phyloP scores from a whole-genome alignment of 1,140 invertebrate species.

The Leguminivora glycinivorella region DNA sequence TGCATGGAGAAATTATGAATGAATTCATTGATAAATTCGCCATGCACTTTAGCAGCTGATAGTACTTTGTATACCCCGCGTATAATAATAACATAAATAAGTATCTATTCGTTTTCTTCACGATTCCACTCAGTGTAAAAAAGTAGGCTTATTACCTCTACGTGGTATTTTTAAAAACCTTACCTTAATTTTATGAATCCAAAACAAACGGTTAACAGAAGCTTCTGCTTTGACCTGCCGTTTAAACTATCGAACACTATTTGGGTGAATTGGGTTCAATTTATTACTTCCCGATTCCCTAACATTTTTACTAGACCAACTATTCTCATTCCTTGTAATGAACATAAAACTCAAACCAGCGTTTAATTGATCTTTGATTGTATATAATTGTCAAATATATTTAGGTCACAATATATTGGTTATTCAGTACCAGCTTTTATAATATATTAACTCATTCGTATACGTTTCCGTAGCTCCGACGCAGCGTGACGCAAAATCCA shows the following conservation, averaged over 20 bases:
- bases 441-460: not conserved
- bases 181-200: too few species aligned
- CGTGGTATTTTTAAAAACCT: too few species aligned
- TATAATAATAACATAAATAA: too few species aligned
- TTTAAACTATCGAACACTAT: not conserved
- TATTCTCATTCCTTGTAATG: not conserved
- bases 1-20: too few species aligned
- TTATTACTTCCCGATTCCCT: not conserved
- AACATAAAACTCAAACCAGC: not conserved
- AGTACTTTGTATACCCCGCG: too few species aligned
- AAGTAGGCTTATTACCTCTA: too few species aligned
- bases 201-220: not conserved
- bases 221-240: not conserved
- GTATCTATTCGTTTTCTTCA: too few species aligned
- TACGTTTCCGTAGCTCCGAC: not conserved
- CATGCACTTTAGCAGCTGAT: too few species aligned
- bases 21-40: too few species aligned
- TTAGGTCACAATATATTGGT: not conserved
- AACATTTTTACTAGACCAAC: not conserved
- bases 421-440: not conserved
- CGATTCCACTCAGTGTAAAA: too few species aligned
- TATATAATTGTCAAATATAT: not conserved
- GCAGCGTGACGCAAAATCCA: constrained; percentile 6
- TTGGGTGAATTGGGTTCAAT: not conserved
- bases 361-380: not conserved